phyloP scores from a whole-genome alignment of 2,888 invertebrate genomes.

The Tipula vernalis region DNA sequence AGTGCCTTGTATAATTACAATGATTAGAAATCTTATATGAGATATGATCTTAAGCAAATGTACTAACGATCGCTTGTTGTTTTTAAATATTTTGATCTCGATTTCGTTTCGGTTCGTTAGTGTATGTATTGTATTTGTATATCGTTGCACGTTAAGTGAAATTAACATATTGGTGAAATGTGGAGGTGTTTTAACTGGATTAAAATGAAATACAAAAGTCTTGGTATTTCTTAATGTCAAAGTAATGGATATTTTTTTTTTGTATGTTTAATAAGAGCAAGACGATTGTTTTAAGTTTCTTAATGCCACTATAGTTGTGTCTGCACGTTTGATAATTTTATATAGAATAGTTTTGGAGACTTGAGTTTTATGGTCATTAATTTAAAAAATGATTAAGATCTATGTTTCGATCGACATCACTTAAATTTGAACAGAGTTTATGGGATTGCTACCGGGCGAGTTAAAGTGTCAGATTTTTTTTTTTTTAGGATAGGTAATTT shows the following conservation, averaged over 20 bases:
- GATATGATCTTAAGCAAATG: neutral
- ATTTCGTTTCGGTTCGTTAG: neutral
- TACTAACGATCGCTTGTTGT: neutral
- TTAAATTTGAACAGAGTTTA: too few relatives aligned
- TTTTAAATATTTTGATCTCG: neutral
- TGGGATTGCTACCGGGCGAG: too few relatives aligned
- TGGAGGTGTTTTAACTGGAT: neutral
- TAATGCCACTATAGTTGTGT: neutral
- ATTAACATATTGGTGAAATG: neutral
- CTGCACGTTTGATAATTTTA: neutral
- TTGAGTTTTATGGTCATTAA: too few relatives aligned
- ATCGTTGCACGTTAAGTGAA: neutral
- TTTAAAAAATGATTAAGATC: too few relatives aligned
- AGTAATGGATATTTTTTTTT: neutral
- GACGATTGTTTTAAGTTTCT: neutral
- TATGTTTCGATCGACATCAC: too few relatives aligned
- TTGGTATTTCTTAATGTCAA: neutral
- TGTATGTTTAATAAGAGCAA: neutral
- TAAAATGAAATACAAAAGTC: neutral
- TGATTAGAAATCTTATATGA: neutral
- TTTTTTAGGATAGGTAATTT: too few relatives aligned
- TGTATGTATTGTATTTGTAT: neutral
- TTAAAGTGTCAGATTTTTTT: too few relatives aligned
- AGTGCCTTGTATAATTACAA: neutral
- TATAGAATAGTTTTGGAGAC: neutral